A percentile compares a stretch with the other conserved stretches of the same genome.
phyloP scores from a whole-genome alignment of 2,113 vertebrate genomes.

The Indicator indicator region DNA sequence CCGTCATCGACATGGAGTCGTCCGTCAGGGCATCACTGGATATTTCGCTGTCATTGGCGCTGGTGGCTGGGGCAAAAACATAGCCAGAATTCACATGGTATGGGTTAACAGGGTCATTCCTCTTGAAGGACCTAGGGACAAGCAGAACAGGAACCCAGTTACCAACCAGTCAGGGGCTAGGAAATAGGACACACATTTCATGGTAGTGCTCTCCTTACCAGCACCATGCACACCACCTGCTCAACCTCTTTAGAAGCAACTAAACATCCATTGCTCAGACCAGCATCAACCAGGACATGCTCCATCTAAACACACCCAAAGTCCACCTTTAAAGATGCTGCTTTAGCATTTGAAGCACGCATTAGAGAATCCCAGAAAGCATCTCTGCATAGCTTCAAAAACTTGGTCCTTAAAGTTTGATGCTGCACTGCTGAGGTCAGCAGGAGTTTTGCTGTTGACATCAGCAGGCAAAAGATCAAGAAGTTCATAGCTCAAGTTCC shows the following conservation, averaged over 20 bases:
- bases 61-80: slow-evolving; percentile 90
- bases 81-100: slow-evolving; percentile 89
- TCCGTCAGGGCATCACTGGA: slow-evolving; percentile 96
- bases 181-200: not conserved
- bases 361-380: not conserved
- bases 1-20: slow-evolving; percentile 94
- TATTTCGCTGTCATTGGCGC: slow-evolving; percentile 95
- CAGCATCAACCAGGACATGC: not conserved
- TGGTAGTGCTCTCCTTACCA: not conserved
- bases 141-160: not conserved
- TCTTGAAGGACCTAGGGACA: slow-evolving; percentile 86
- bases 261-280: not conserved
- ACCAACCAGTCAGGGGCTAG: not conserved
- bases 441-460: not conserved
- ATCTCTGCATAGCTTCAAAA: not conserved
- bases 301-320: not conserved
- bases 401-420: not conserved
- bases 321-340: not conserved
- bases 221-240: rapidly evolving
- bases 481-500: not conserved
- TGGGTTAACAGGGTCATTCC: slow-evolving; percentile 81
- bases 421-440: not conserved
- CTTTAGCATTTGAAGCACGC: rapidly evolving
- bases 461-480: not conserved
- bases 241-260: not conserved